Percentiles rank a stretch among this genome's conserved stretches.
phyloP scores from a whole-genome alignment of 2,888 invertebrate species.

The Agrochola macilenta region DNA sequence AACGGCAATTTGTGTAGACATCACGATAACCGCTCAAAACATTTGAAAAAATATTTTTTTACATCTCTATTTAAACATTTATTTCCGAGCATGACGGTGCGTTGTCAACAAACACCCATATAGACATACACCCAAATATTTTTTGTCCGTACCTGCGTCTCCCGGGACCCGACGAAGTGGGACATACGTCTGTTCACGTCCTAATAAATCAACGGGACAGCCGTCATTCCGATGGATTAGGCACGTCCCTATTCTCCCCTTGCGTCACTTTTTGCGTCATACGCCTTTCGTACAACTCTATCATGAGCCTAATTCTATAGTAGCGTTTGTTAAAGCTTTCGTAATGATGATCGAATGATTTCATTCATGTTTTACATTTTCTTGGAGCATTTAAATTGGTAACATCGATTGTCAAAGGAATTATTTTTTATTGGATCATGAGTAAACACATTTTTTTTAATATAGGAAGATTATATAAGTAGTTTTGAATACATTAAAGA shows the following conservation, averaged over 20 bases:
- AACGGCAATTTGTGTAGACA: slow-evolving; percentile 35
- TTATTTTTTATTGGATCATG: slow-evolving; percentile 7
- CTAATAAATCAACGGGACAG: slow-evolving; percentile 85
- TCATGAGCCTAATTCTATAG: slow-evolving; percentile 59
- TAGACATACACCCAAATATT: slow-evolving; percentile 79
- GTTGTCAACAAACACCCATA: slow-evolving; percentile 87
- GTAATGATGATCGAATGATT: slow-evolving; percentile 54
- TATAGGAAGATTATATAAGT: background rate
- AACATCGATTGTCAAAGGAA: slow-evolving; percentile 6
- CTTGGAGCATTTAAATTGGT: slow-evolving; percentile 4
- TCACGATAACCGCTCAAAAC: slow-evolving; percentile 37
- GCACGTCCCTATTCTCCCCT: slow-evolving; percentile 73
- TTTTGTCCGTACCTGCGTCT: slow-evolving; percentile 81
- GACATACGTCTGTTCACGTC: slow-evolving; percentile 80
- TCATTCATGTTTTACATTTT: slow-evolving; percentile 28
- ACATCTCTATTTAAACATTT: slow-evolving; percentile 65
- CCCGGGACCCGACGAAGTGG: slow-evolving; percentile 67
- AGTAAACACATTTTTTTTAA: background rate
- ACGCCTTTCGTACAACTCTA: slow-evolving; percentile 68
- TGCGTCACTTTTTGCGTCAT: slow-evolving; percentile 69
- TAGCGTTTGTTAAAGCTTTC: slow-evolving; percentile 52
- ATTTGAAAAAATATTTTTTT: slow-evolving; percentile 46
- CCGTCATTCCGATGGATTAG: slow-evolving; percentile 78
- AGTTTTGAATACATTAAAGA: background rate
- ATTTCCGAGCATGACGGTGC: slow-evolving; percentile 77